Base-by-base conservation (phyloP, 2,797 vertebrate species). In the Anguilla anguilla region DNA sequence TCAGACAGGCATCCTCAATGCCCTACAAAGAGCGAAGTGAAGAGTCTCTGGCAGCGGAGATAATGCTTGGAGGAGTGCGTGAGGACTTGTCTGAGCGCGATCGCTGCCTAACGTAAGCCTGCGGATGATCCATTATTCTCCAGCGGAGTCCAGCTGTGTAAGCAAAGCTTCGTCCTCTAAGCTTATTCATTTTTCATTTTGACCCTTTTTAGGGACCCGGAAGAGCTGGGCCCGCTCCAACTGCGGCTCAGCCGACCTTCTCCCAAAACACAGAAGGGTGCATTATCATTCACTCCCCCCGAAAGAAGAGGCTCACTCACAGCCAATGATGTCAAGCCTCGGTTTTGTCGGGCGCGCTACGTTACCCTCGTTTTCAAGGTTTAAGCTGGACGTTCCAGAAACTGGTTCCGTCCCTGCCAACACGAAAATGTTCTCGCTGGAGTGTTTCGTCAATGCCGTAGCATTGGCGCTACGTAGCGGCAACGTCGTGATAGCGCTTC, bases 251-350 rank as follows among this genome's bases (percentile, higher is more conserved):
- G 19, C 79, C n/a, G 46, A 82, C 79, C 79, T 82, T 11, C 6
- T 51, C 19, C 79, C 35, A 35, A 77, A 77, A 77, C 3, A 1
- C 11, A 17, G 43, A 51, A 51, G 39, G 79, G 2, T 28, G 11
- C 46, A 6, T 51, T 10, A 82, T 82, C 43, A n/a, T 11, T 82
- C 25, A n/a, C 51, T 49, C 46, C 46, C 46, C n/a, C 19, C 6
- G 35, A 46, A 46, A 9, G 22, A 19, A 46, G 25, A 19, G 2
- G 64, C 89, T 91, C 89, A 86, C 57, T 64, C 82, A 89, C 85
- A 85, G 35, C 74, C 35, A 15, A 5, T 15, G 74, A 79, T 15
- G 28, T 3, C 28, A 35, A 35, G 69, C 31, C 28, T 35, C 31
- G 2, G 9, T 39, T 39, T 39, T 5, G 25, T 39, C 46, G 74